phyloP scores from a whole-genome alignment of 2,113 vertebrate species.

The Ailurus styani region DNA sequence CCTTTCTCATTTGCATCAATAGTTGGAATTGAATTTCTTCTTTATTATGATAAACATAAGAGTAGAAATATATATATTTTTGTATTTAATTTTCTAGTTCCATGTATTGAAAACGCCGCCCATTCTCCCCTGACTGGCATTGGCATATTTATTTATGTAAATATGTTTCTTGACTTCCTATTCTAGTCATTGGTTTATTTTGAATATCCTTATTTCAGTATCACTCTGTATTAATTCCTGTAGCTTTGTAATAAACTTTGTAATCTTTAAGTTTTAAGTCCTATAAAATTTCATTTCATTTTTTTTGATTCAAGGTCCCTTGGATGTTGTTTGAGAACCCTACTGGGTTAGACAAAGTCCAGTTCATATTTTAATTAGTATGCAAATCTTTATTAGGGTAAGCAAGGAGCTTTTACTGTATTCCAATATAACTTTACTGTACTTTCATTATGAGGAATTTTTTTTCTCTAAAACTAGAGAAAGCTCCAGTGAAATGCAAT shows the following conservation, averaged over 20 bases:
- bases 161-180: neutral
- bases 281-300: neutral
- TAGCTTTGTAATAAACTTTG: neutral
- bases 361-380: neutral
- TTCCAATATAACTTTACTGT: neutral
- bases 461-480: neutral
- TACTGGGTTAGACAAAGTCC: neutral
- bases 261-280: neutral
- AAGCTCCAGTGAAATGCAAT: neutral
- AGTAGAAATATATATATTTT: neutral
- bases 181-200: neutral
- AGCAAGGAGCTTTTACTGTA: neutral
- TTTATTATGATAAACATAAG: neutral
- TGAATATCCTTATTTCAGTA: neutral
- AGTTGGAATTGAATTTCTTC: neutral
- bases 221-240: neutral
- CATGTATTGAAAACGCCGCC: neutral
- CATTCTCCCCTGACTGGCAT: neutral
- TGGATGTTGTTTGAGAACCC: neutral
- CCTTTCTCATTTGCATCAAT: neutral
- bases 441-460: neutral
- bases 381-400: neutral
- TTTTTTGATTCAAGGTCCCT: neutral
- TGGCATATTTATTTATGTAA: neutral
- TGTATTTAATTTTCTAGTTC: neutral